Conservation (phyloP, 2,113 vertebrate species). For the Odontesthes bonariensis region DNA sequence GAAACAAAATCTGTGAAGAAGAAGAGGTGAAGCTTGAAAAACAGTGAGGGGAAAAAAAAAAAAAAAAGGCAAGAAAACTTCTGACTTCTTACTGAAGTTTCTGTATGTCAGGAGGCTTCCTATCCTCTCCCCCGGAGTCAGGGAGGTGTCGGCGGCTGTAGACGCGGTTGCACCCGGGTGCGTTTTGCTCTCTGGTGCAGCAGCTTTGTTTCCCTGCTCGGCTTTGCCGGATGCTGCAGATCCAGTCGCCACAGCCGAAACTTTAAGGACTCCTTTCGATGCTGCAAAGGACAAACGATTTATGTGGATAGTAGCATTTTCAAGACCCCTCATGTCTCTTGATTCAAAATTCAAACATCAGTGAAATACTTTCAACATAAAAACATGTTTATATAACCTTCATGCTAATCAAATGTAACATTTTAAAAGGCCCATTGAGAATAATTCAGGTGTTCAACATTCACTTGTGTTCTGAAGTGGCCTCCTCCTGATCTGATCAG, state of each 20-base stretch:
- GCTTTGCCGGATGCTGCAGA: neutral
- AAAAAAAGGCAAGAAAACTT: too few relatives aligned
- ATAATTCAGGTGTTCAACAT: too few relatives aligned
- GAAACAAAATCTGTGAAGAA: slow-evolving; percentile 11
- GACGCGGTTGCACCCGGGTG: neutral
- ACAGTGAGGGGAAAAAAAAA: too few relatives aligned
- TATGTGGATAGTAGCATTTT: neutral
- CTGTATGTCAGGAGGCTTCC: fast-evolving
- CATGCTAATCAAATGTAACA: too few relatives aligned
- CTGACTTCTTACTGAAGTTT: slow-evolving; percentile 20
- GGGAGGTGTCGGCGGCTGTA: fast-evolving
- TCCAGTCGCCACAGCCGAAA: neutral
- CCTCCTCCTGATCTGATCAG: too few relatives aligned
- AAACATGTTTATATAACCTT: too few relatives aligned
- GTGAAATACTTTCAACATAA: too few relatives aligned
- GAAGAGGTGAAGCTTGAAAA: neutral
- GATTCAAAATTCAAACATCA: too few relatives aligned
- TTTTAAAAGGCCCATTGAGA: too few relatives aligned
- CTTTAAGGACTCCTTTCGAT: neutral
- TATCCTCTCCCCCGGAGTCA: slow-evolving; percentile 33
- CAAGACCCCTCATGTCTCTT: neutral
- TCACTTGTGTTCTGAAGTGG: too few relatives aligned
- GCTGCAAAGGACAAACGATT: neutral
- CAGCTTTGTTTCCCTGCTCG: neutral
- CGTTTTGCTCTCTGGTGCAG: neutral